Percentiles rank a stretch among this genome's conserved stretches.
Conservation (phyloP, 2,888 invertebrate species). For the Nomada goodeniana region DNA sequence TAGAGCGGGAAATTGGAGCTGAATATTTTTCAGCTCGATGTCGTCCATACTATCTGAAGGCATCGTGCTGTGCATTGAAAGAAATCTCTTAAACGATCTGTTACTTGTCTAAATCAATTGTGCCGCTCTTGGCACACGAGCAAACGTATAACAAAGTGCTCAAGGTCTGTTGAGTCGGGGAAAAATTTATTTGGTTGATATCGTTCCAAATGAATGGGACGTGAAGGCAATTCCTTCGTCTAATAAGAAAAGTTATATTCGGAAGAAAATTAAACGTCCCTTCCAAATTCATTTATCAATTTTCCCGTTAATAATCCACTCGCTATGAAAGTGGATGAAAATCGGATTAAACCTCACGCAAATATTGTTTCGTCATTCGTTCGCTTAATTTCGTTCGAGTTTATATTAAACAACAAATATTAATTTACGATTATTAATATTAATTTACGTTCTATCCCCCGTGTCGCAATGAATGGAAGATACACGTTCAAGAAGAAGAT, state of each 20-base stretch:
- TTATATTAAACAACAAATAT: too few relatives aligned
- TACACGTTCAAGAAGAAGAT: background rate
- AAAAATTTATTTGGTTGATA: background rate
- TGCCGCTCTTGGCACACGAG: conserved; percentile 15
- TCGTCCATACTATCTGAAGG: conserved; percentile 96
- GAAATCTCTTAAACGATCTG: conserved; percentile 33
- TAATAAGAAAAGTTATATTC: background rate
- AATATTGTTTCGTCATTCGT: too few relatives aligned
- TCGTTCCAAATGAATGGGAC: background rate
- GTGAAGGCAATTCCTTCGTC: background rate
- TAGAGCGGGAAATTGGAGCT: conserved; percentile 92
- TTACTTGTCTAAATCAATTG: conserved; percentile 11
- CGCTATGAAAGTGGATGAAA: too few relatives aligned
- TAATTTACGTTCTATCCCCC: too few relatives aligned
- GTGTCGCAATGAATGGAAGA: background rate
- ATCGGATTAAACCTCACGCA: too few relatives aligned
- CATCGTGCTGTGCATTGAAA: conserved; percentile 87
- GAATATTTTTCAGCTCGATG: conserved; percentile 95
- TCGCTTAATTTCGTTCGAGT: too few relatives aligned
- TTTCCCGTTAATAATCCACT: too few relatives aligned
- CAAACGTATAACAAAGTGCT: conserved; percentile 3
- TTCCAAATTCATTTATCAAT: too few relatives aligned
- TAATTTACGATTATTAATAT: too few relatives aligned
- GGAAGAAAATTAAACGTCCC: background rate
- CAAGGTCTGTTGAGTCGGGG: conserved; percentile 1